Evolutionary conservation across 2,888 invertebrate genomes (phyloP), one percentile per base, ranked within the genome.

Genomic region (Phrixothrix hirtus): DNA sequence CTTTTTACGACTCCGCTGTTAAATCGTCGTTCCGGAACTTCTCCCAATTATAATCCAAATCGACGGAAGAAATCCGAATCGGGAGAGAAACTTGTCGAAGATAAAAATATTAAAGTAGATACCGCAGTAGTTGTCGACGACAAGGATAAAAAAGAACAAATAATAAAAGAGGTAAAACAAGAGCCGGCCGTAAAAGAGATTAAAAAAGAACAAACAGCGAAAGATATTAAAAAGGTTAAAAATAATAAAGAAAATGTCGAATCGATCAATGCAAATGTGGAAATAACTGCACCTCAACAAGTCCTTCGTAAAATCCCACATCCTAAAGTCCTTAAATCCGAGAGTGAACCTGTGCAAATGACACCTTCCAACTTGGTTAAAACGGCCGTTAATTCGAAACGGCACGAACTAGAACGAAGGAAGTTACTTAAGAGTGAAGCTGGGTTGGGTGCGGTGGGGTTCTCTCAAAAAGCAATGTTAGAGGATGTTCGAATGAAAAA

Each of bases 1-100:
- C 88, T 92, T 71, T 94, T 92, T 73, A 80, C 87, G 50, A 83
- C 87, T 55, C 82, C 85, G 30, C 81, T 81, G 58, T 82, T 81
- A 65, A 81, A 84, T 61, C 80, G 85, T 46, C 75, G 79, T 49
- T 67, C 75, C 2, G 70, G 76, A 11, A 75, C 70, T 47, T 64
- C 73, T 3, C 75, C 73, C 2, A 79, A 80, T 66, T 78, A 79
- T 58, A 77, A 78, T 46, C 76, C 77, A 1, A 77, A 74, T 35
- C 68, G 78, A 26, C 69, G 79, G 59, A 79, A 78, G 72, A 75
- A 76, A 45, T 69, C 63, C 41, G 64, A 64, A 3, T 25, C 29
- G n/a, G 16, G n/a, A 26, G 63, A 64, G 9, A 39, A 62, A 5
- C n/a, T 11, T n/a, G 9, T 2, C 3, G 32, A 21, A 14, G 21